Conservation (phyloP, 37 sponge, comb jelly and placozoan genomes). For the Chondrosia reniformis region DNA sequence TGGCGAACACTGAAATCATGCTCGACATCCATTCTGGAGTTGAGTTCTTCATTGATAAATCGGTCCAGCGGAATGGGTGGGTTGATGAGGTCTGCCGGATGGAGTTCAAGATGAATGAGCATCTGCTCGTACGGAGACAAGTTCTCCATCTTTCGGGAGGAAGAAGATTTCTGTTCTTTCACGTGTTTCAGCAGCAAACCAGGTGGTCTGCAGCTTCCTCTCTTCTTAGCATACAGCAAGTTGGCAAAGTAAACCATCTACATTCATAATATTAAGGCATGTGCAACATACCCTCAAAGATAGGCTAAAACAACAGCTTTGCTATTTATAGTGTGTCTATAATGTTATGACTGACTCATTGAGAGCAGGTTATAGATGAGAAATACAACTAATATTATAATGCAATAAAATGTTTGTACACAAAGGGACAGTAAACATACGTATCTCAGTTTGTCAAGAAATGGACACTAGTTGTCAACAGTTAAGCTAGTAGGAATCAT, state of each 20-base stretch:
- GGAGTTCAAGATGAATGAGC: constrained; percentile 35
- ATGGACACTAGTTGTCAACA: too few species aligned
- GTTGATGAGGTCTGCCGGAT: constrained; percentile 54
- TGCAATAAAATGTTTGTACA: too few species aligned
- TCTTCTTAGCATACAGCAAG: constrained; percentile 47
- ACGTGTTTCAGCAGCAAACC: neutral
- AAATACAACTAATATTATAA: too few species aligned
- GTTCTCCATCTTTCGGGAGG: constrained; percentile 17
- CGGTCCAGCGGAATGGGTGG: constrained; percentile 40
- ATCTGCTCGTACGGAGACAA: constrained; percentile 8
- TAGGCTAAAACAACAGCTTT: too few species aligned
- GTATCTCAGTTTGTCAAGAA: too few species aligned
- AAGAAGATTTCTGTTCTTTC: constrained; percentile 23
- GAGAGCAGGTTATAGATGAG: too few species aligned
- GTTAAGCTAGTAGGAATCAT: too few species aligned
- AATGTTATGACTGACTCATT: too few species aligned
- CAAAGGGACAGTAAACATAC: too few species aligned
- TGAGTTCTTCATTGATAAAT: constrained; percentile 84
- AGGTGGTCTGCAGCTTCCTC: constrained; percentile 29
- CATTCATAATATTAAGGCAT: too few species aligned
- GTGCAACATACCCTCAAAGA: too few species aligned
- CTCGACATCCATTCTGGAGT: constrained; percentile 60
- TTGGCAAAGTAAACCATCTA: constrained; percentile 77
- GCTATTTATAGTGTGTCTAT: too few species aligned
- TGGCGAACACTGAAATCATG: constrained; percentile 16